Percentiles rank a stretch among this genome's conserved stretches.
Conservation (phyloP, 2,888 invertebrate species). For the Ceramica pisi region DNA sequence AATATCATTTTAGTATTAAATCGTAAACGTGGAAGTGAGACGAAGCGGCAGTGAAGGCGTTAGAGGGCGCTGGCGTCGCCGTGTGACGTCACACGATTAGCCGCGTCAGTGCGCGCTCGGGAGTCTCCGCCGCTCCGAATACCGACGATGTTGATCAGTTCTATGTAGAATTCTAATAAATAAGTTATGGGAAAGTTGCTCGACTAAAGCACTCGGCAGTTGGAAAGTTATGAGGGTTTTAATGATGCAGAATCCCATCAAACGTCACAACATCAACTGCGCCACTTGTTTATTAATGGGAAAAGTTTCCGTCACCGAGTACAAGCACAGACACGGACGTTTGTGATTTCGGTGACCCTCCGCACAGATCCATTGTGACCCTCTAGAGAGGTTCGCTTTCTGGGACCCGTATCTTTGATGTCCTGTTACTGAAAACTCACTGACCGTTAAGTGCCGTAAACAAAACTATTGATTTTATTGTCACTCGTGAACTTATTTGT, state of each 20-base stretch:
- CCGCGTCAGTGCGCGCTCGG: constrained; percentile 44
- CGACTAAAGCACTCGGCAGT: constrained; percentile 53
- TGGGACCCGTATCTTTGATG: constrained; percentile 10
- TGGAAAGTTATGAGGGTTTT: constrained; percentile 67
- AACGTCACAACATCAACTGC: constrained; percentile 66
- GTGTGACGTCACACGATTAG: constrained; percentile 31
- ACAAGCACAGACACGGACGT: constrained; percentile 47
- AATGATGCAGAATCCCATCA: constrained; percentile 68
- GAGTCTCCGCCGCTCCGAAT: constrained; percentile 29
- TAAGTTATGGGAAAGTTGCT: constrained; percentile 62
- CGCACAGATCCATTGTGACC: constrained; percentile 28
- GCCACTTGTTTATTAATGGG: constrained; percentile 64
- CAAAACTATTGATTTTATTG: constrained; percentile 30
- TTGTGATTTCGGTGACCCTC: constrained; percentile 40
- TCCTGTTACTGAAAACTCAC: constrained; percentile 5
- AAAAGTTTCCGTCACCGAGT: constrained; percentile 58
- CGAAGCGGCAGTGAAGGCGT: constrained; percentile 38
- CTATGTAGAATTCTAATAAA: constrained; percentile 63
- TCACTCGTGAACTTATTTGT: constrained; percentile 7
- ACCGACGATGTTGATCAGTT: constrained; percentile 53
- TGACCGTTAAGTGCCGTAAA: constrained; percentile 9
- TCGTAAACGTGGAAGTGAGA: constrained; percentile 50
- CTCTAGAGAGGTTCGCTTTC: constrained; percentile 17
- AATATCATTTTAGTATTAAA: constrained; percentile 60
- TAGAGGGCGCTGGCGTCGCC: constrained; percentile 25